Base-by-base conservation (phyloP, 2,797 vertebrate genomes). In the Etheostoma nigrum region DNA sequence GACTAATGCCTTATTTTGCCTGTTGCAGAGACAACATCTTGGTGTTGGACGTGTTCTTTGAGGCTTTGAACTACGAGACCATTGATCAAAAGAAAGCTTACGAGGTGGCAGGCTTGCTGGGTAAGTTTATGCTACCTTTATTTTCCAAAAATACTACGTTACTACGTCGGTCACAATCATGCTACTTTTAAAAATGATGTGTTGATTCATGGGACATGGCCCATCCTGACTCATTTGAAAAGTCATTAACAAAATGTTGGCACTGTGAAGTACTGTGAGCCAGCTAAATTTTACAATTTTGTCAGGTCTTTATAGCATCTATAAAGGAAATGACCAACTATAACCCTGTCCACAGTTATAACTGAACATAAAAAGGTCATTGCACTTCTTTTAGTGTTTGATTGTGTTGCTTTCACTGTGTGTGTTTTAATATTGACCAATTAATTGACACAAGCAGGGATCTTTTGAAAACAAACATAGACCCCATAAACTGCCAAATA, bases 51-150 rank as follows among this genome's bases (percentile, higher is more conserved):
- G 97, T 99, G 85, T 99, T 99, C 93, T 99, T 99, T 61, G 98
- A 99, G 92, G 97, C 98, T 61, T 92, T 99, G 90, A 99, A 99
- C 95, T 99, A 99, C 2, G 98, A 99, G 94, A 99, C 97, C 75
- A 99, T 99, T 62, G 98, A 99, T 86, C 98, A 99, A 94, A 99
- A 98, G 94, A 99, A 98, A 92, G 98, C 98, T 0, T 99, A 99
- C 15, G 98, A 99, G 91, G 97, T 99, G 59, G 98, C 98, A 55
- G 97, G 98, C 68, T 95, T 99, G 91, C 95, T 99, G 12, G 97
- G 98, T 99, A 89, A 91, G 95, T 86, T 68, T 47, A 4, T 23
- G 48, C 42, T 44, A 9, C 1, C 15, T 12, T 49, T 9, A 54
- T 76, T 72, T 68, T 30, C 21, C 23, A 42, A 77, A 27, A 27